Evolutionary conservation across 1,140 invertebrate species (phyloP), one percentile per base, ranked within the genome.

Genomic region (Lordiphosa mommai): DNA sequence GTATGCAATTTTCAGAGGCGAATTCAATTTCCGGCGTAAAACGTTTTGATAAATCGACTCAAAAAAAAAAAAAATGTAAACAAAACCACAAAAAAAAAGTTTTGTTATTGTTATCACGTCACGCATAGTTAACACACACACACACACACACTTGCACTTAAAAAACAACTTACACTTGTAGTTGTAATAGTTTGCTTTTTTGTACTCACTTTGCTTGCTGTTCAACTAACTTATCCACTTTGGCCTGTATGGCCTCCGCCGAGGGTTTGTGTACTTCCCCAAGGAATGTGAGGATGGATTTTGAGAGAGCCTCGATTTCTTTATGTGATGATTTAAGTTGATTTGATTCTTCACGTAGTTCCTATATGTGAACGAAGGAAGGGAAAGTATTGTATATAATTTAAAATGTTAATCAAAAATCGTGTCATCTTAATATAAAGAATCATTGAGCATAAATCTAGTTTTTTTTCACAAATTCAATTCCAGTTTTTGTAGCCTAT

Each of bases 331-430:
- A 80, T 87, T 89, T 88, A 80, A 88, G 58, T 90, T 89, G 72
- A 84, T 93, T 91, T 41, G 91, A 92, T 88, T 94, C 93, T 32
- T 89, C 80, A 64, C 91, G 89, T 53, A 94, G 76, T 72, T 92
- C 92, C 93, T 94, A 51, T 4, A 67, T 55, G 59, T 69, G 48
- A 36, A 7, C 41, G 61, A 58, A 46, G 41, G 16, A 7, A 29
- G 5, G 32, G 16, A 34, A 14, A 4, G 10, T 49, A 50, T 37
- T 43, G 13, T 23, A 37, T 38, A 38, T 47, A 32, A 7, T 47
- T 33, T 47, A 47, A 47, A 47, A 49, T 14, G 27, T 47, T 47
- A 33, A 4, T 29, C 5, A 36, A 36, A 17, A 36, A 13, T 13
- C 1, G 20, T 30, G 12, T 33, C 29, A 14, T 47, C n/a, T 53